A percentile compares a stretch with the other conserved stretches of the same genome.
These are phyloP conservation scores for Eupithecia abbreviata DNA, from an alignment of 2,888 invertebrate genomes.

Conservation along the genomic window DNA sequence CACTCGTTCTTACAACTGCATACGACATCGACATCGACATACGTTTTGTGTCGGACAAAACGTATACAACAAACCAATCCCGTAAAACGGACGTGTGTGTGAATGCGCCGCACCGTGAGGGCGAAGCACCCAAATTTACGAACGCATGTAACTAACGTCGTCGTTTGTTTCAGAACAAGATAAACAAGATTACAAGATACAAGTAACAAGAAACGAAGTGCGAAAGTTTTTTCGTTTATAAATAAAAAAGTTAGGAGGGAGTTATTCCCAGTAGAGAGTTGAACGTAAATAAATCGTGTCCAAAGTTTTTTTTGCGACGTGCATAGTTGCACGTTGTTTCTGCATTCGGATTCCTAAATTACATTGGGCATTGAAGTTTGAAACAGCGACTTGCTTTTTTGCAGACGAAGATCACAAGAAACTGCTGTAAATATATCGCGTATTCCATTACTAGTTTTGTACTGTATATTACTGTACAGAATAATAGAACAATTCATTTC, in stretches of 20 bases:
- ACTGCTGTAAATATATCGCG: not conserved
- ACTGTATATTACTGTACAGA: too few species aligned
- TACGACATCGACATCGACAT: not conserved
- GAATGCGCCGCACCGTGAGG: slow-evolving; percentile 28
- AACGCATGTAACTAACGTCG: slow-evolving; percentile 41
- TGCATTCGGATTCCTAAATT: slow-evolving; percentile 26
- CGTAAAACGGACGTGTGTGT: not conserved
- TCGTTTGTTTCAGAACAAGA: slow-evolving; percentile 41
- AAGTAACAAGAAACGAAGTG: slow-evolving; percentile 34
- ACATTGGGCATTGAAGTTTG: slow-evolving; percentile 18
- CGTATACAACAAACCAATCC: not conserved
- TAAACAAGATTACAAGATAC: slow-evolving; percentile 34
- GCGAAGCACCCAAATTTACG: slow-evolving; percentile 52
- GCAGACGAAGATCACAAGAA: not conserved
- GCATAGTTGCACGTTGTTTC: slow-evolving; percentile 39
- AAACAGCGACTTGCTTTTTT: not conserved
- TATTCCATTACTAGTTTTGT: too few species aligned
- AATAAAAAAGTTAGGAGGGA: slow-evolving; percentile 32
- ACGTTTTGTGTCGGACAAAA: too few species aligned
- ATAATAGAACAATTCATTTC: not conserved
- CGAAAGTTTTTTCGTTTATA: slow-evolving; percentile 35
- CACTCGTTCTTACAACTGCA: not conserved
- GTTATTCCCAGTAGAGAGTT: slow-evolving; percentile 43
- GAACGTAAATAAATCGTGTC: slow-evolving; percentile 42
- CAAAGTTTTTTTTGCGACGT: slow-evolving; percentile 34